Conservation (phyloP, 2,888 invertebrate species). For the Siphonodentalium dalli region DNA sequence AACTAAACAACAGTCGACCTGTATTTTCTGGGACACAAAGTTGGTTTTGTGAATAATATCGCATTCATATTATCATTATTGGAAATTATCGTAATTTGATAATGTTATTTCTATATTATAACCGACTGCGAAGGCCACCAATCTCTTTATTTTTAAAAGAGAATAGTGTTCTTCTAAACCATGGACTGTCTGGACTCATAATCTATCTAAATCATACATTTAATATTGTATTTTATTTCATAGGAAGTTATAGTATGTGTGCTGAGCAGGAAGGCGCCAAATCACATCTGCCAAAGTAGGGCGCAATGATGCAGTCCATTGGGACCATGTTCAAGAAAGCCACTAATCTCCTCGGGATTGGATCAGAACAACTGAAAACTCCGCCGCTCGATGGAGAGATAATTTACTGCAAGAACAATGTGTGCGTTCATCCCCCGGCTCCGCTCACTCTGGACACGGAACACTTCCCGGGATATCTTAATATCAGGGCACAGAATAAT, state of each 20-base stretch:
- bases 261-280: conserved; percentile 3
- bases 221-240: no score
- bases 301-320: conserved; percentile 56
- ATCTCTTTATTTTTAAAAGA: no score
- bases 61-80: no score
- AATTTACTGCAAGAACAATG: conserved; percentile 84
- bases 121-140: no score
- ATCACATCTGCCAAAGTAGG: conserved; percentile 31
- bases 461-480: conserved; percentile 92
- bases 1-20: no score
- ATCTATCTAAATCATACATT: no score
- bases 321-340: conserved; percentile 62
- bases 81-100: no score
- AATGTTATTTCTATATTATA: no score
- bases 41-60: no score
- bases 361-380: conserved; percentile 48
- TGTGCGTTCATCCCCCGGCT: conserved; percentile 94
- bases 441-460: conserved; percentile 81
- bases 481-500: conserved; percentile 73
- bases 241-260: not conserved
- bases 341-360: conserved; percentile 58
- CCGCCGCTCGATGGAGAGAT: conserved; percentile 68
- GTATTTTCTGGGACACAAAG: no score
- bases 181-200: no score
- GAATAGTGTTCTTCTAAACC: no score